Conservation (phyloP, 2,888 invertebrate genomes). For the Limnephilus marmoratus region DNA sequence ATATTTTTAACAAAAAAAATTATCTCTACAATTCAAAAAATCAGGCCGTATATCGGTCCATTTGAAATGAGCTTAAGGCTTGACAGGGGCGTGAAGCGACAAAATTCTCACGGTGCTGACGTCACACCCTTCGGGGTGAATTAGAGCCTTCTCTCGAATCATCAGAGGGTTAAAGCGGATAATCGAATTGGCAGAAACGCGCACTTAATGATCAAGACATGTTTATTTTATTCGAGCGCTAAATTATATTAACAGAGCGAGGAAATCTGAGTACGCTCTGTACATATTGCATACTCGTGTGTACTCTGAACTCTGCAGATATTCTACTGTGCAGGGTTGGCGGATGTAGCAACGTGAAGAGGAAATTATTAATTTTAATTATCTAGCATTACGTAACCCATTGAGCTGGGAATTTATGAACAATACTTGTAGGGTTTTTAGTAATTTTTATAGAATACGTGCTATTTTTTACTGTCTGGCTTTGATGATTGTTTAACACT, state of each 20-base stretch:
- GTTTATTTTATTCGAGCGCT: conserved; percentile 10
- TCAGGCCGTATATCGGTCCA: neutral
- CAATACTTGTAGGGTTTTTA: too few relatives aligned
- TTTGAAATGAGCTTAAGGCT: neutral
- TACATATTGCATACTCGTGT: too few relatives aligned
- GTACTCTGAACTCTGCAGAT: neutral
- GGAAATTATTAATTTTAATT: neutral
- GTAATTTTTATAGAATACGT: too few relatives aligned
- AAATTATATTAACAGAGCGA: neutral
- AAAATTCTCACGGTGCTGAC: conserved; percentile 34
- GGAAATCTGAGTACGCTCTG: neutral
- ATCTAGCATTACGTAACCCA: too few relatives aligned
- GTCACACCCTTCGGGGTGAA: conserved; percentile 22
- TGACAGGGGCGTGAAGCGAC: neutral
- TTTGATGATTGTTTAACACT: too few relatives aligned
- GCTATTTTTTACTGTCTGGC: too few relatives aligned
- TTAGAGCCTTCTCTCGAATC: conserved; percentile 24
- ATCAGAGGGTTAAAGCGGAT: conserved; percentile 37
- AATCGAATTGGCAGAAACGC: conserved; percentile 41
- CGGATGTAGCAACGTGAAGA: neutral
- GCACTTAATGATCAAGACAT: conserved; percentile 27
- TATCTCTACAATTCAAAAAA: neutral
- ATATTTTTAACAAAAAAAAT: neutral
- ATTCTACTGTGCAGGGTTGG: neutral
- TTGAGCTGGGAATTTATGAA: too few relatives aligned